Conservation (phyloP, 1,140 invertebrate species). For the Melanaphis sacchari region DNA sequence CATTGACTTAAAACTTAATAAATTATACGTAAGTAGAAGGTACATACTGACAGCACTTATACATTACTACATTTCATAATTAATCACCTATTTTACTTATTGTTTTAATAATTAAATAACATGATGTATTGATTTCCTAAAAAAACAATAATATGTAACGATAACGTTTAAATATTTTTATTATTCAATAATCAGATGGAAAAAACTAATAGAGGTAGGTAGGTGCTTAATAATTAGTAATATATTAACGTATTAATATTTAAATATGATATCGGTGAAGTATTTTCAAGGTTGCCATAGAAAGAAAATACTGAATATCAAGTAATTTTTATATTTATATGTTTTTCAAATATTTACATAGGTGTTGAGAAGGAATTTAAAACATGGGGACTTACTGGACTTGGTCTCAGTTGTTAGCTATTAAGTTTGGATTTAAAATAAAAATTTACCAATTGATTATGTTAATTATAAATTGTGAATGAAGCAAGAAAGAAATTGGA, state of each 20-base stretch:
- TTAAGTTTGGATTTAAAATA: neutral
- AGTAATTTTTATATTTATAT: neutral
- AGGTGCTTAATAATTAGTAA: neutral
- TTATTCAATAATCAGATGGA: neutral
- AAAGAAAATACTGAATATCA: neutral
- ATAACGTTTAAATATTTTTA: conserved; percentile 11
- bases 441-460: neutral
- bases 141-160: neutral
- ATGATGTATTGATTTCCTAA: neutral
- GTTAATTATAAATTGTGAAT: neutral
- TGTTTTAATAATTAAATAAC: neutral
- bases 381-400: neutral
- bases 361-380: neutral
- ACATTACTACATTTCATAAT: neutral
- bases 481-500: neutral
- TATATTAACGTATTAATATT: neutral
- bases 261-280: neutral
- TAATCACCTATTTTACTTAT: neutral
- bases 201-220: neutral
- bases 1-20: too few species aligned
- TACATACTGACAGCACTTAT: too few species aligned
- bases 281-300: neutral
- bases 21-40: too few species aligned
- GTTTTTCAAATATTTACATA: neutral
- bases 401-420: neutral